phyloP scores from a whole-genome alignment of 2,888 invertebrate genomes.

The Proisotoma minuta region DNA sequence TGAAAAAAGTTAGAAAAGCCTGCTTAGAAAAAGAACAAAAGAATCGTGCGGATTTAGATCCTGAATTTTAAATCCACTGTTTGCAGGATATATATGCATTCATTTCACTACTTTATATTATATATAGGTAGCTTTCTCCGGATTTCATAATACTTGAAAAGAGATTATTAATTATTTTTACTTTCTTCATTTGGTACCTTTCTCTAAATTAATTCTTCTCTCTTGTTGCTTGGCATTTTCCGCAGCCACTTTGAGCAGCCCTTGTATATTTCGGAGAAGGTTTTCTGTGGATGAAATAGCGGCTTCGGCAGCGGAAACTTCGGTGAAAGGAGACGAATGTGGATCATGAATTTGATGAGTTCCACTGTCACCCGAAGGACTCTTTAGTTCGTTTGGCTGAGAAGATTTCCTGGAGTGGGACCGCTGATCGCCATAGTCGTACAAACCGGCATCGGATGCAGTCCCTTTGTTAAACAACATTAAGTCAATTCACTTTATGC shows the following conservation, averaged over 20 bases:
- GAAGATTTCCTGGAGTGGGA: slow-evolving; percentile 33
- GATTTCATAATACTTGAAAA: too few species aligned
- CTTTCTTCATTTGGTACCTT: too few species aligned
- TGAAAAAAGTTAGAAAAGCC: not conserved
- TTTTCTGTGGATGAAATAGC: slow-evolving; percentile 82
- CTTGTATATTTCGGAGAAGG: slow-evolving; percentile 89
- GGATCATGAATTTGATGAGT: slow-evolving; percentile 30
- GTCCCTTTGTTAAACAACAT: not conserved
- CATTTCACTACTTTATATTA: too few species aligned
- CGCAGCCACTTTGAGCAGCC: slow-evolving; percentile 91
- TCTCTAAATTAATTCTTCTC: slow-evolving; percentile 90
- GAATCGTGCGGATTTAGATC: too few species aligned
- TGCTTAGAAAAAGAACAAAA: too few species aligned
- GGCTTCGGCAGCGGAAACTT: slow-evolving; percentile 49
- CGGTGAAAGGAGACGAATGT: slow-evolving; percentile 40
- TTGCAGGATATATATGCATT: too few species aligned
- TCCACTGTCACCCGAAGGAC: slow-evolving; percentile 40
- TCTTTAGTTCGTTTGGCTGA: slow-evolving; percentile 43
- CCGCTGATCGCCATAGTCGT: slow-evolving; percentile 23
- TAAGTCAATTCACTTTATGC: not conserved
- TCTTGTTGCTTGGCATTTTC: slow-evolving; percentile 95
- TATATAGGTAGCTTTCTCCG: too few species aligned
- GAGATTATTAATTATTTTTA: too few species aligned
- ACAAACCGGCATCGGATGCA: slow-evolving; percentile 9
- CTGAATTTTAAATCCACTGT: too few species aligned